Evolutionary conservation across 1,140 invertebrate species (phyloP), one percentile per base, ranked within the genome.

Genomic region (Schlechtendalia chinensis): DNA sequence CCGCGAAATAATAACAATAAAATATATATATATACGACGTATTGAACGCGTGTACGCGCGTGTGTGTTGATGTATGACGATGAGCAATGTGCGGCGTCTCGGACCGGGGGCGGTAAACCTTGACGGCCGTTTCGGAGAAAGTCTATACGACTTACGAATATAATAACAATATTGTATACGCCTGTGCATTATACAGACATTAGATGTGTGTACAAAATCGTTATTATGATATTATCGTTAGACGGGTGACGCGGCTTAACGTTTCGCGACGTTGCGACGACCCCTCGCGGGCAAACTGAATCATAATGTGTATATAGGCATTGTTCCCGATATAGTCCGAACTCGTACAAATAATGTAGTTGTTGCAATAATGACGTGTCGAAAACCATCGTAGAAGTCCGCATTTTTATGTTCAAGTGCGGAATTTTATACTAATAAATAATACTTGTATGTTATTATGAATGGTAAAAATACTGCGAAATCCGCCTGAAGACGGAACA

Each of bases 61-160:
- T 22, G 29, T 65, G 17, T 63, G 12, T 19, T 67, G 19, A 24
- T n/a, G n/a, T 27, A 27, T 27, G 14, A 59, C 29, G 32, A 67
- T 67, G 63, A 39, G 63, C 32, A 39, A 63, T 32, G 29, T 61
- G 19, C n/a, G n/a, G 22, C 32, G 39, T 67, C 32, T 39, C 32
- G 19, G 14, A 45, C 14, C 67, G 67, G 22, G 45, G 67, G 45
- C 45, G 45, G 45, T 71, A 71, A 71, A 50, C 67, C 67, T 71
- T 71, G 67, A 71, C 67, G 47, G 22, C 8, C 45, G 22, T 16
- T 22, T 50, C 16, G 45, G 67, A 50, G 67, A 71, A 71, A 71
- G 67, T 47, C 6, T n/a, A 39, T 39, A 39, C 32, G 32, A n/a
- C n/a, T n/a, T n/a, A n/a, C n/a, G n/a, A n/a, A n/a, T n/a, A n/a